Evolutionary conservation across 2,888 invertebrate species (phyloP).

Genomic region (Ichneumoninae sp.): DNA sequence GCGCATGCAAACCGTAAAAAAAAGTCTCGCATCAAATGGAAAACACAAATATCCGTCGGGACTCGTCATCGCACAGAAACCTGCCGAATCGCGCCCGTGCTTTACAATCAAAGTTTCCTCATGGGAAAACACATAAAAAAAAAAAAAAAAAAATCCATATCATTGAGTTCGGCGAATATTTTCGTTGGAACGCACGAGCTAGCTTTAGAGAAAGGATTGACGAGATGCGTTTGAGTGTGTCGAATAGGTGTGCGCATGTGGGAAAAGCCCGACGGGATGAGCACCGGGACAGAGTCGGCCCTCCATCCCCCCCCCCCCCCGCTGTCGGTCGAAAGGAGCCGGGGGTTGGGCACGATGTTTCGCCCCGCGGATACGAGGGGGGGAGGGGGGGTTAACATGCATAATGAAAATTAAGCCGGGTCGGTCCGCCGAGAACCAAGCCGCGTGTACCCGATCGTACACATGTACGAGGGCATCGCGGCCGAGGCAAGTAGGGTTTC

Average conservation of each 20-base stretch:
- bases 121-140: neutral
- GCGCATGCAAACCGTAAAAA: neutral
- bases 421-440: constrained; percentile 64
- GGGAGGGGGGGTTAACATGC: constrained; percentile 43
- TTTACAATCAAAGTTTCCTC: constrained; percentile 25
- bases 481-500: constrained; percentile 16
- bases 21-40: neutral
- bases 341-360: constrained; percentile 46
- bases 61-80: neutral
- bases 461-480: constrained; percentile 25
- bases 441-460: constrained; percentile 46
- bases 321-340: constrained; percentile 34
- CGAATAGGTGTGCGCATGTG: constrained; percentile 6
- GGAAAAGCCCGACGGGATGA: constrained; percentile 1
- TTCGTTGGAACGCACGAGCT: neutral
- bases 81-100: neutral
- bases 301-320: neutral
- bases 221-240: neutral
- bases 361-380: constrained; percentile 31
- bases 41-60: neutral
- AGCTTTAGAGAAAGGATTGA: constrained; percentile 8
- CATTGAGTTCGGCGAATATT: constrained; percentile 37
- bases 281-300: neutral
- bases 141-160: constrained; percentile 9
- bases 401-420: constrained; percentile 70